A percentile compares a stretch with the other conserved stretches of the same genome.
phyloP scores from a whole-genome alignment of 2,113 vertebrate species.

The Atherinomorus stipes region DNA sequence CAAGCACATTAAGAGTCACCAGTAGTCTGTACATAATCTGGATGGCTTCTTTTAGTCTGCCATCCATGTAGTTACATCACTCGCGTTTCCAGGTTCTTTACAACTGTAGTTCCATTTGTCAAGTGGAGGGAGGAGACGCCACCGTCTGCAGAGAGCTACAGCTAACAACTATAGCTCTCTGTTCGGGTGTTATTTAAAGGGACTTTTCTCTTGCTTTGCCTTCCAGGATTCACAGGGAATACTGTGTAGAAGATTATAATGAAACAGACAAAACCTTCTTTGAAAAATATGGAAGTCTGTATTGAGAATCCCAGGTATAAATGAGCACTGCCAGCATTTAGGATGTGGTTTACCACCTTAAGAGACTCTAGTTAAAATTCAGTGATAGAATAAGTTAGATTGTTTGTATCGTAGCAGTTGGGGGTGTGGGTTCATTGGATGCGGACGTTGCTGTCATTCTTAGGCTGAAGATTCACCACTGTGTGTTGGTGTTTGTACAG shows the following conservation, averaged over 20 bases:
- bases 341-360: slow-evolving; percentile 2
- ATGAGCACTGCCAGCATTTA: slow-evolving; percentile 28
- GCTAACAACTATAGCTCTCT: too few relatives aligned
- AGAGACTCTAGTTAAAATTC: neutral
- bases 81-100: slow-evolving; percentile 53
- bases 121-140: slow-evolving; percentile 24
- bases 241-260: slow-evolving; percentile 21
- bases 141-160: slow-evolving; percentile 29
- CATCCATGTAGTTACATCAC: slow-evolving; percentile 54
- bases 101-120: slow-evolving; percentile 55
- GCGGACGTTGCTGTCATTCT: slow-evolving; percentile 29
- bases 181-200: slow-evolving; percentile 44
- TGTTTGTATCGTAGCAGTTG: slow-evolving; percentile 8
- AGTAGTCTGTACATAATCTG: slow-evolving; percentile 54
- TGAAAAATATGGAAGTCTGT: slow-evolving; percentile 18
- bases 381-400: neutral
- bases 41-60: slow-evolving; percentile 51
- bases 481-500: neutral
- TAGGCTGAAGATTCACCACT: slow-evolving; percentile 30
- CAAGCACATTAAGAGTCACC: slow-evolving; percentile 60
- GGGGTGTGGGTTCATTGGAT: slow-evolving; percentile 32
- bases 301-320: slow-evolving; percentile 26
- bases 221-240: slow-evolving; percentile 25
- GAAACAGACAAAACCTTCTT: slow-evolving; percentile 27
- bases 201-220: slow-evolving; percentile 49